These are phyloP conservation scores for Hyperoodon ampullatus DNA, from an alignment of 2,113 vertebrate species.

Conservation along the genomic window DNA sequence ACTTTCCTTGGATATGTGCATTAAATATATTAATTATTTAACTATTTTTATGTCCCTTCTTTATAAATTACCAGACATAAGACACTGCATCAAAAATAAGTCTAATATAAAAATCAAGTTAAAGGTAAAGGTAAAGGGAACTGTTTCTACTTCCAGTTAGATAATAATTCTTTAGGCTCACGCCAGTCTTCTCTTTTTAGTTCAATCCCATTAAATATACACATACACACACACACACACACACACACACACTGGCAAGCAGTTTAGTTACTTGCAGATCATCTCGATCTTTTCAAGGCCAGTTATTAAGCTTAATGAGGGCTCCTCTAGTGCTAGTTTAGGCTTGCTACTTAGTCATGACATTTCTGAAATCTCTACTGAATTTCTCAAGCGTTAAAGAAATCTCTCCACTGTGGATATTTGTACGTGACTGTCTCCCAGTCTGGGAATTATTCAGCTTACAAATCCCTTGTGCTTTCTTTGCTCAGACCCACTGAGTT, in stretches of 20 bases:
- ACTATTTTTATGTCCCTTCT: neutral
- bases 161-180: neutral
- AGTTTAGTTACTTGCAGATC: neutral
- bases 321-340: neutral
- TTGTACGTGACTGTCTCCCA: neutral
- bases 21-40: neutral
- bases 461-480: neutral
- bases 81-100: neutral
- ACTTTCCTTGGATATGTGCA: neutral
- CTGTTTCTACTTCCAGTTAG: neutral
- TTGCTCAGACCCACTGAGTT: neutral
- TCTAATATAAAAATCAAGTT: neutral
- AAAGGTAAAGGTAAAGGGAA: neutral
- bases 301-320: neutral
- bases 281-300: neutral
- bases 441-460: neutral
- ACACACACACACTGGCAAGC: too few relatives aligned
- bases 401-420: neutral
- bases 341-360: neutral
- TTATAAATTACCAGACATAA: neutral
- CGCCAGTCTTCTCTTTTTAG: neutral
- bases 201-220: neutral
- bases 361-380: neutral
- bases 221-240: neutral
- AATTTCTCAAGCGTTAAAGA: constrained; percentile 8